Evolutionary conservation across 2,797 vertebrate species (phyloP).

Genomic region (Eulemur mongoz): DNA sequence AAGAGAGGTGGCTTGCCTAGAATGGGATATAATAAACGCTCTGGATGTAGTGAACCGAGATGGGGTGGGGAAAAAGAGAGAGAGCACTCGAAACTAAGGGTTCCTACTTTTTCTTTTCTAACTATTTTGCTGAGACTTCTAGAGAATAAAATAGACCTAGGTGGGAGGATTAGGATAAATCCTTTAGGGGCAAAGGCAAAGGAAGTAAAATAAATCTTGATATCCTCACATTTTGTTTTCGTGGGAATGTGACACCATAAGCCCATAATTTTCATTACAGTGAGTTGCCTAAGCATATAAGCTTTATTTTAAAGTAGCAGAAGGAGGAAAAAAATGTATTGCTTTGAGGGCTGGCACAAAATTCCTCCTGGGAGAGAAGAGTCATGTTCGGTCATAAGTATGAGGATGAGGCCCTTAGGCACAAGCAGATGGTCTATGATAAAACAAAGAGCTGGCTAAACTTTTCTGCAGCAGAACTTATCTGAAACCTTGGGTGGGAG

Average conservation of each 20-base stretch:
- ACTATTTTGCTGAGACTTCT: neutral
- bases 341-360: conserved; percentile 39
- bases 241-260: neutral
- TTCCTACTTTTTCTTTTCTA: neutral
- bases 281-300: neutral
- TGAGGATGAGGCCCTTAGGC: conserved; percentile 52
- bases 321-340: neutral
- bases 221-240: neutral
- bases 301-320: conserved; percentile 52
- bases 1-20: neutral
- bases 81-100: neutral
- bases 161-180: neutral
- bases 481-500: conserved; percentile 43
- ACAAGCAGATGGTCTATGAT: conserved; percentile 64
- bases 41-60: neutral
- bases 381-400: conserved; percentile 56
- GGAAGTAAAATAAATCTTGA: neutral
- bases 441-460: conserved; percentile 49
- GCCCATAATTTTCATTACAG: neutral
- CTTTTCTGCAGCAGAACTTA: conserved; percentile 17
- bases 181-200: neutral
- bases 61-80: neutral
- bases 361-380: conserved; percentile 25
- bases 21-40: neutral
- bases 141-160: neutral